Conservation (phyloP, 1,140 invertebrate species). For the Homarus americanus region DNA sequence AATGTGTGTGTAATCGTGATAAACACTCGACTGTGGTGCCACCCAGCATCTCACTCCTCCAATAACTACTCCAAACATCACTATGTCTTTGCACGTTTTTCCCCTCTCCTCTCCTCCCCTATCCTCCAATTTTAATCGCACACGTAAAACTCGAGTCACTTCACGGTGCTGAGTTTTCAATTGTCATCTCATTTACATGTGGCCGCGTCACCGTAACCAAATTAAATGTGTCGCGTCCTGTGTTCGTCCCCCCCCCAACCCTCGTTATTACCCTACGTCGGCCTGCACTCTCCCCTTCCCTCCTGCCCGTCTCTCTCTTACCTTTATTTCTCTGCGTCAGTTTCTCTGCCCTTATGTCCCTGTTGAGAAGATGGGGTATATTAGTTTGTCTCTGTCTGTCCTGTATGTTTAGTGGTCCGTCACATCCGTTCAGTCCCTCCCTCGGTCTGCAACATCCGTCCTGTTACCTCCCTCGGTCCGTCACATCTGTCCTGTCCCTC, state of each 20-base stretch:
- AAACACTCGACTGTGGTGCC: no score
- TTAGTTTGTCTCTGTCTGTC: conserved; percentile 21
- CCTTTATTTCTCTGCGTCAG: not conserved
- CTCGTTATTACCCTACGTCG: not conserved
- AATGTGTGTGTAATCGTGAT: no score
- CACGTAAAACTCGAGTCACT: conserved; percentile 18
- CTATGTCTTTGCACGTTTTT: no score
- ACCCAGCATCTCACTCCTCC: no score
- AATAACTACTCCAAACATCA: no score
- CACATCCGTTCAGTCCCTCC: no score
- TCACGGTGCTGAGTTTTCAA: conserved; percentile 17
- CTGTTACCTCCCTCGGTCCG: not conserved
- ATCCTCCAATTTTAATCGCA: not conserved
- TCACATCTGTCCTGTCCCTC: no score
- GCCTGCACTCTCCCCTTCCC: not conserved
- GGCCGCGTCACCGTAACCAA: not conserved
- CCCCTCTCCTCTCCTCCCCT: not conserved
- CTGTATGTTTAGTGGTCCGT: no score
- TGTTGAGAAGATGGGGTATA: no score
- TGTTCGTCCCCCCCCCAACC: not conserved
- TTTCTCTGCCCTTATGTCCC: not conserved
- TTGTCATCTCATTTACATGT: conserved; percentile 17
- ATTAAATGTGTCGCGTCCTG: not conserved
- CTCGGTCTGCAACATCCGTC: no score
- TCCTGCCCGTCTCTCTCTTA: not conserved